These are phyloP conservation scores for Kradibia gibbosae DNA, from an alignment of 1,140 invertebrate species.

Conservation along the genomic window DNA sequence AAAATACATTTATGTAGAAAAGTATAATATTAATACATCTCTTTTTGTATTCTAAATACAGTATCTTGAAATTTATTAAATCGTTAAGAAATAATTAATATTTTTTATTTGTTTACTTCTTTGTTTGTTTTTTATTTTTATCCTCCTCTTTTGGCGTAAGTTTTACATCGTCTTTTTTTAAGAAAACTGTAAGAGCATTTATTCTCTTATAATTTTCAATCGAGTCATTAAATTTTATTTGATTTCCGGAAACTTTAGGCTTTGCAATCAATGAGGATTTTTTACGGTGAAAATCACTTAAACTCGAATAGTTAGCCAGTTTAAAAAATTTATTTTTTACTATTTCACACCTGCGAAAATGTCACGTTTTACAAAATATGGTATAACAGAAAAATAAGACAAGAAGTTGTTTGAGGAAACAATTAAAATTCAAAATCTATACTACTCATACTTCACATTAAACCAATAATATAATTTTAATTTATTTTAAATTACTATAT, in stretches of 20 bases:
- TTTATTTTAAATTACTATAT: background rate
- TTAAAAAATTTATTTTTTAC: constrained; percentile 24
- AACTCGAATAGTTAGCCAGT: constrained; percentile 31
- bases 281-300: background rate
- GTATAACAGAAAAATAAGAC: background rate
- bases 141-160: background rate
- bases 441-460: constrained; percentile 18
- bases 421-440: constrained; percentile 7
- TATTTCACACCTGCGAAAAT: constrained; percentile 9
- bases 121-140: constrained; percentile 21
- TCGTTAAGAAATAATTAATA: background rate
- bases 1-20: background rate
- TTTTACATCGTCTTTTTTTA: constrained; percentile 23
- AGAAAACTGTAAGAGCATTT: constrained; percentile 47
- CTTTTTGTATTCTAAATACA: background rate
- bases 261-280: background rate
- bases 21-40: background rate
- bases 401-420: constrained; percentile 10
- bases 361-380: background rate
- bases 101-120: constrained; percentile 27
- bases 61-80: background rate
- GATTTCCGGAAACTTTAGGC: constrained; percentile 24
- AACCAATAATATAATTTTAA: constrained; percentile 4
- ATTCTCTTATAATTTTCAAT: constrained; percentile 48
- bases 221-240: constrained; percentile 27